Conservation (phyloP, 2,113 vertebrate genomes). For the Gymnobelideus leadbeateri region DNA sequence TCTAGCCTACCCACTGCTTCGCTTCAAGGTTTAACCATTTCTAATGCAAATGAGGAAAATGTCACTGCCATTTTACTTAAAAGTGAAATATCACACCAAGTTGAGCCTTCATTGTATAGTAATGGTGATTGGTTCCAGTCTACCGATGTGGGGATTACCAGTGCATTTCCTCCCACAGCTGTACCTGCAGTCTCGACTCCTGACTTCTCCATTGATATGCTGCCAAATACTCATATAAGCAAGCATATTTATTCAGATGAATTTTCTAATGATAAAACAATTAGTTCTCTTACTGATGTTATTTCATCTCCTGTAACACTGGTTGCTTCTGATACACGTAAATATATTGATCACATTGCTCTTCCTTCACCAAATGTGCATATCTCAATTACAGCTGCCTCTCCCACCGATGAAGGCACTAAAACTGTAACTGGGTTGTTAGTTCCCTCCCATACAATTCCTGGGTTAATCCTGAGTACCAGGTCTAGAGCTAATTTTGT, state of each 20-base stretch:
- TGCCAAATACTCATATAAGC: constrained; percentile 72
- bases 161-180: constrained; percentile 67
- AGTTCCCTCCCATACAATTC: constrained; percentile 81
- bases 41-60: constrained; percentile 80
- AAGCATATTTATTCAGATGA: constrained; percentile 70
- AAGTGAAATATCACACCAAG: constrained; percentile 81
- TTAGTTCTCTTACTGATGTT: constrained; percentile 73
- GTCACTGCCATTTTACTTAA: constrained; percentile 78
- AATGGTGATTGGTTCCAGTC: constrained; percentile 76
- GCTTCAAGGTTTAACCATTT: constrained; percentile 80
- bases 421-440: constrained; percentile 78
- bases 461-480: constrained; percentile 79
- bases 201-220: constrained; percentile 69
- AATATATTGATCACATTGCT: constrained; percentile 66
- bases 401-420: constrained; percentile 78
- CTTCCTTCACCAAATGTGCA: constrained; percentile 79
- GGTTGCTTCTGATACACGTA: constrained; percentile 75
- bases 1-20: constrained; percentile 76
- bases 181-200: constrained; percentile 76
- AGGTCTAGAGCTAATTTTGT: constrained; percentile 79
- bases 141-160: constrained; percentile 77
- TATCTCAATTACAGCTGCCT: constrained; percentile 86
- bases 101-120: constrained; percentile 77
- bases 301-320: constrained; percentile 76
- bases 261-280: constrained; percentile 69